Percentiles rank a stretch among this genome's conserved stretches.
Evolutionary conservation across 2,113 vertebrate genomes (phyloP).

Genomic region (Neopipo cinnamomea): DNA sequence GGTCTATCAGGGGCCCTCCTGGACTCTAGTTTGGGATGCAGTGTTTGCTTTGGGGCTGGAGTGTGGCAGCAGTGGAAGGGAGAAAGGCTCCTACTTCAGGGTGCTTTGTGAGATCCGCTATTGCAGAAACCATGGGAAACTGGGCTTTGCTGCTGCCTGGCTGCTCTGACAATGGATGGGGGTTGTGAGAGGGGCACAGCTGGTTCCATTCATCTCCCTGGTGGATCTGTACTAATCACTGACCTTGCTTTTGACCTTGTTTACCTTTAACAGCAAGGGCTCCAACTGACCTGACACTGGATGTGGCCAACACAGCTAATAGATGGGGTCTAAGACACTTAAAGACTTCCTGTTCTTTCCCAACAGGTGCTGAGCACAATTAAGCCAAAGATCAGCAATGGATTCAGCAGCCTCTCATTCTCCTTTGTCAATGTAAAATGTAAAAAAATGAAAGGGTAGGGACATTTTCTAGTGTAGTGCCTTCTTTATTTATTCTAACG

Average conservation of each 20-base stretch:
- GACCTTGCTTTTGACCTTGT: not conserved
- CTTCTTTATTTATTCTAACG: not conserved
- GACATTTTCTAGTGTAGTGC: not conserved
- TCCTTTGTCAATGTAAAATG: not conserved
- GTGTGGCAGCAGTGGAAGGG: not conserved
- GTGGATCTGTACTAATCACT: fast-evolving
- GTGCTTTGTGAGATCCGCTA: not conserved
- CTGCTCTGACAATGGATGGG: not conserved
- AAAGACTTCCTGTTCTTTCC: not conserved
- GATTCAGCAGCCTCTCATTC: not conserved
- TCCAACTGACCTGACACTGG: not conserved
- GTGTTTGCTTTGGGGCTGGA: not conserved
- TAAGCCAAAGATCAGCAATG: not conserved
- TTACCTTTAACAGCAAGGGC: not conserved
- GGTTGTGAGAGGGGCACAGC: not conserved
- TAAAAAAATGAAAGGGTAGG: no score
- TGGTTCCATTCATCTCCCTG: not conserved
- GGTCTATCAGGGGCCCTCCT: not conserved
- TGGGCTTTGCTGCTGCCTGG: not conserved
- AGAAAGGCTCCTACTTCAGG: not conserved
- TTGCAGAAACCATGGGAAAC: fast-evolving
- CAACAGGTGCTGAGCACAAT: not conserved
- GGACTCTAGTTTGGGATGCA: not conserved
- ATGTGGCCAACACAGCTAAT: fast-evolving
- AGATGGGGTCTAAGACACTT: not conserved